phyloP scores from a whole-genome alignment of 2,797 vertebrate genomes.

The Poecile montanus region DNA sequence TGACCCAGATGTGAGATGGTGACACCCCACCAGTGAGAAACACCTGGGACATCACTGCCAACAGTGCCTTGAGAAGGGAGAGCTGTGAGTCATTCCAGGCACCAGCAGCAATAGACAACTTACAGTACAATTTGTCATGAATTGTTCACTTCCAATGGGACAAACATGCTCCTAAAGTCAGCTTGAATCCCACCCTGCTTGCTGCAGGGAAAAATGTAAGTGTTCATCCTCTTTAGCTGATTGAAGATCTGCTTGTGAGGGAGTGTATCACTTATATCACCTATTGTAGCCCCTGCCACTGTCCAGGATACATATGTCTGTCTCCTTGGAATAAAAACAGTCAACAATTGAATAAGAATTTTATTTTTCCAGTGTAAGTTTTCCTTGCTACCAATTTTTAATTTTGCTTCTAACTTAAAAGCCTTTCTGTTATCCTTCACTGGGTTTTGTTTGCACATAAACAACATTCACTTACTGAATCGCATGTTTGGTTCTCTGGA shows the following conservation, averaged over 20 bases:
- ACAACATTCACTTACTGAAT: background rate
- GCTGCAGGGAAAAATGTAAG: background rate
- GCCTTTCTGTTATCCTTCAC: background rate
- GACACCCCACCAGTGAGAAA: background rate
- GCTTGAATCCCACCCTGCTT: background rate
- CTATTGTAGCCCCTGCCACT: background rate
- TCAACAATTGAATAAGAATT: background rate
- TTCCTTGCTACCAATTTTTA: background rate
- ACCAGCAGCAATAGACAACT: background rate
- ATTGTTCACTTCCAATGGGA: background rate
- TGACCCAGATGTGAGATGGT: fast-evolving
- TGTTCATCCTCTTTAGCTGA: background rate
- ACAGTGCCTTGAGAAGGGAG: background rate
- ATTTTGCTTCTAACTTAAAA: background rate
- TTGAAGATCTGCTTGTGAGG: background rate
- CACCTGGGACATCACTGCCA: background rate
- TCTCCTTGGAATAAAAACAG: background rate
- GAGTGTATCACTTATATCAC: background rate
- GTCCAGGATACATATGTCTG: background rate
- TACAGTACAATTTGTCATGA: background rate
- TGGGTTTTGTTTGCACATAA: background rate
- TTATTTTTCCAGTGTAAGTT: background rate
- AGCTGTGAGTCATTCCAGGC: background rate
- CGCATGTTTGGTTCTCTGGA: background rate
- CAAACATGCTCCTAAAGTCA: background rate